phyloP scores from a whole-genome alignment of 2,797 vertebrate genomes.

The Nasua narica region DNA sequence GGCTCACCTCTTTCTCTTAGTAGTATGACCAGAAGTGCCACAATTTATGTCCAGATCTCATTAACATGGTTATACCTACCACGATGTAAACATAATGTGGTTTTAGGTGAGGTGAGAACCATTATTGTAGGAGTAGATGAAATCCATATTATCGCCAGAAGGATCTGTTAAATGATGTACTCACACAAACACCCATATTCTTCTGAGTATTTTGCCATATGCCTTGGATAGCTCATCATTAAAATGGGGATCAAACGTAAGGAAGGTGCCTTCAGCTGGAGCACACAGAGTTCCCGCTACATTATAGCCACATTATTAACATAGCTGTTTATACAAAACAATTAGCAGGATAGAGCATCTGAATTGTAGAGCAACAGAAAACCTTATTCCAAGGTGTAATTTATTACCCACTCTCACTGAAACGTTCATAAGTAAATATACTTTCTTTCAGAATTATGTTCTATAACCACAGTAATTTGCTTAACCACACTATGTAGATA shows the following conservation, averaged over 20 bases:
- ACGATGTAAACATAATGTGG: neutral
- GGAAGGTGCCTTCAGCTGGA: neutral
- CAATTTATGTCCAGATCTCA: neutral
- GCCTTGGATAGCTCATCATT: neutral
- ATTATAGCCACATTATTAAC: neutral
- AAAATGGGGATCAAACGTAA: neutral
- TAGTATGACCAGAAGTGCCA: neutral
- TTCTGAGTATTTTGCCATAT: neutral
- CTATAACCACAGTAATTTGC: neutral
- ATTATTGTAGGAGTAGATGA: neutral
- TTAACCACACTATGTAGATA: neutral
- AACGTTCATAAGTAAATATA: neutral
- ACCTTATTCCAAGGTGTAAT: neutral
- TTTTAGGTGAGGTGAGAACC: neutral
- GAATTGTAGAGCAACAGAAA: neutral
- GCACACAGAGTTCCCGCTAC: neutral
- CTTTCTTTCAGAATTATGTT: neutral
- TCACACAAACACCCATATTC: neutral
- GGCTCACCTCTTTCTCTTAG: neutral
- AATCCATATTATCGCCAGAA: neutral
- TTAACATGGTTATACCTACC: neutral
- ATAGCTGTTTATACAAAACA: neutral
- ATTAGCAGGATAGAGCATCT: neutral
- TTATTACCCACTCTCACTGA: neutral
- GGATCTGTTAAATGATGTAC: neutral